Evolutionary conservation across 2,888 invertebrate genomes (phyloP).

Genomic region (Ariolimax columbianus): DNA sequence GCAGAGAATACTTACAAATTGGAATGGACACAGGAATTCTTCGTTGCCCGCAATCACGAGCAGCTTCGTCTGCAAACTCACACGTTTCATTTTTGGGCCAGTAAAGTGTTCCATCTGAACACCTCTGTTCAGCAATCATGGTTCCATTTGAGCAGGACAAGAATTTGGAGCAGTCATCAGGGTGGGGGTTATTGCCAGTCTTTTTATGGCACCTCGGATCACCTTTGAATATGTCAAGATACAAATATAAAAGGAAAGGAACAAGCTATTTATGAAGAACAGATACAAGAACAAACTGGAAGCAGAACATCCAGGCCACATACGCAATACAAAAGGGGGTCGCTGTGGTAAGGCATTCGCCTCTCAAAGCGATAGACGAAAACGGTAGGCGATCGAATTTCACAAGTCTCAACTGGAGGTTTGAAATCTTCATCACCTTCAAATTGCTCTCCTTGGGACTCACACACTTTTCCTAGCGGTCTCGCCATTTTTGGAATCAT

Average conservation of each 20-base stretch:
- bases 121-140: constrained; percentile 60
- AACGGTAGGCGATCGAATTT: too few species aligned
- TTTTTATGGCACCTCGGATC: constrained; percentile 59
- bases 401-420: too few species aligned
- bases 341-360: too few species aligned
- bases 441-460: too few species aligned
- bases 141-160: constrained; percentile 62
- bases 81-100: constrained; percentile 60
- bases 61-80: constrained; percentile 60
- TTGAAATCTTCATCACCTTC: too few species aligned
- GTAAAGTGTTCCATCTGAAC: constrained; percentile 62
- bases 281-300: too few species aligned
- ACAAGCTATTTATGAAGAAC: too few species aligned
- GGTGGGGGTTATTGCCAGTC: constrained; percentile 62
- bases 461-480: too few species aligned
- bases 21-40: constrained; percentile 58
- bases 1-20: constrained; percentile 57
- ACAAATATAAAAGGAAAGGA: not conserved
- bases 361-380: too few species aligned
- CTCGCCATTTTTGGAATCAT: too few species aligned
- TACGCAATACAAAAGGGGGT: not conserved
- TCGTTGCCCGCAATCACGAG: constrained; percentile 58
- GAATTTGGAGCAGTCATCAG: constrained; percentile 63
- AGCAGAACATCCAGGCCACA: too few species aligned
- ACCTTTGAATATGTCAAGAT: constrained; percentile 42